Percentiles rank a stretch among this genome's conserved stretches.
Evolutionary conservation across 2,113 vertebrate species (phyloP).

Genomic region (Rhea pennata): DNA sequence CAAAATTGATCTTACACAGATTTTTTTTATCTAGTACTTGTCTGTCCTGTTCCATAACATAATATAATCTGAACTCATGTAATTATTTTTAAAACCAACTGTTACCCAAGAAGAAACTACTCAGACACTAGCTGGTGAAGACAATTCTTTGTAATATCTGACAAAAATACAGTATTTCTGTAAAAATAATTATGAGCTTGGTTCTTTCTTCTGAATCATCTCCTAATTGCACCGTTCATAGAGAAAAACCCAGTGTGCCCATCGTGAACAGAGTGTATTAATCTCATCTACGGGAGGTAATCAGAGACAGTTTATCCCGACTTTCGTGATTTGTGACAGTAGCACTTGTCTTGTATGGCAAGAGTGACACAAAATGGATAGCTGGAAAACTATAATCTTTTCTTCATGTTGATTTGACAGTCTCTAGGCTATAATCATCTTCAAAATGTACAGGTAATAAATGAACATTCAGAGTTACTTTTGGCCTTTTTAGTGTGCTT

Average conservation of each 20-base stretch:
- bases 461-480: neutral
- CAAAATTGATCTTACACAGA: neutral
- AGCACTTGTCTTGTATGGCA: neutral
- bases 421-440: neutral
- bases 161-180: neutral
- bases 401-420: neutral
- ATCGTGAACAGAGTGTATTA: neutral
- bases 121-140: neutral
- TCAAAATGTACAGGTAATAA: neutral
- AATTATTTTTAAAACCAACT: neutral
- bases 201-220: neutral
- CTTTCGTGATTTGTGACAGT: neutral
- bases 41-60: neutral
- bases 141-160: neutral
- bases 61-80: neutral
- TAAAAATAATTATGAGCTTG: neutral
- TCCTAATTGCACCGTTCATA: neutral
- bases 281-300: neutral
- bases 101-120: neutral
- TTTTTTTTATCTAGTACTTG: neutral
- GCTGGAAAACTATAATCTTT: neutral
- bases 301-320: neutral
- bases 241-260: neutral
- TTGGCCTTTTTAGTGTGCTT: neutral
- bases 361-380: neutral